Conservation (phyloP, 2,888 invertebrate genomes). For the Eutolmus rufibarbis region DNA sequence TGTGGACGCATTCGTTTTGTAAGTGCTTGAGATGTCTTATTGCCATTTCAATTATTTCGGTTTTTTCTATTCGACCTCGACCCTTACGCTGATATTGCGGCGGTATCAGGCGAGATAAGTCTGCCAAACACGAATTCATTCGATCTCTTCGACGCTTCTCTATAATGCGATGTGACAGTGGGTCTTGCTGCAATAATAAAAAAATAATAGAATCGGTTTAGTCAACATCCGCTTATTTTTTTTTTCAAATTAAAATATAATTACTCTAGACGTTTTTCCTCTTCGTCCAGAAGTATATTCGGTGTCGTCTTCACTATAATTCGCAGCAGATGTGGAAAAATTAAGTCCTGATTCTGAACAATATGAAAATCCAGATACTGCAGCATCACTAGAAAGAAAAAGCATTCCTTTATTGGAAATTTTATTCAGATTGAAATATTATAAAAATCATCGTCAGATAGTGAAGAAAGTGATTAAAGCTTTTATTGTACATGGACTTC, state of each 20-base stretch:
- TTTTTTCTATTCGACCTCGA: slow-evolving; percentile 94
- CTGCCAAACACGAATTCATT: slow-evolving; percentile 97
- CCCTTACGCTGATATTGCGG: slow-evolving; percentile 94
- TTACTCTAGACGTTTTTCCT: slow-evolving; percentile 75
- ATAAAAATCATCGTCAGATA: too few species aligned
- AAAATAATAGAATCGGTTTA: not conserved
- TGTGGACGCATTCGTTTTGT: slow-evolving; percentile 69
- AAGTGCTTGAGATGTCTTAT: slow-evolving; percentile 92
- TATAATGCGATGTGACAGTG: slow-evolving; percentile 96
- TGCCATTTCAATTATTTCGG: slow-evolving; percentile 98
- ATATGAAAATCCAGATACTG: slow-evolving; percentile 64
- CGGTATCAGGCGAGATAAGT: slow-evolving; percentile 91
- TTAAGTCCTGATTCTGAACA: slow-evolving; percentile 66
- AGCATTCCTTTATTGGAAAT: not conserved
- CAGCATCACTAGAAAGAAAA: slow-evolving; percentile 60
- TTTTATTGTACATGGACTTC: not conserved
- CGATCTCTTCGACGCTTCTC: slow-evolving; percentile 94
- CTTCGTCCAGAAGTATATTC: slow-evolving; percentile 76
- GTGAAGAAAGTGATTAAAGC: too few species aligned
- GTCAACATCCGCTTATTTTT: slow-evolving; percentile 37
- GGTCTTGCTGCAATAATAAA: slow-evolving; percentile 76
- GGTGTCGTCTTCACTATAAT: slow-evolving; percentile 75
- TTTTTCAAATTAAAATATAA: slow-evolving; percentile 51
- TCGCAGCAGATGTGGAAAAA: slow-evolving; percentile 70
- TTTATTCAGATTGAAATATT: not conserved